Base-by-base conservation (phyloP, 92 coral and sea anemone species). In the Umimayanthus kanabou region DNA sequence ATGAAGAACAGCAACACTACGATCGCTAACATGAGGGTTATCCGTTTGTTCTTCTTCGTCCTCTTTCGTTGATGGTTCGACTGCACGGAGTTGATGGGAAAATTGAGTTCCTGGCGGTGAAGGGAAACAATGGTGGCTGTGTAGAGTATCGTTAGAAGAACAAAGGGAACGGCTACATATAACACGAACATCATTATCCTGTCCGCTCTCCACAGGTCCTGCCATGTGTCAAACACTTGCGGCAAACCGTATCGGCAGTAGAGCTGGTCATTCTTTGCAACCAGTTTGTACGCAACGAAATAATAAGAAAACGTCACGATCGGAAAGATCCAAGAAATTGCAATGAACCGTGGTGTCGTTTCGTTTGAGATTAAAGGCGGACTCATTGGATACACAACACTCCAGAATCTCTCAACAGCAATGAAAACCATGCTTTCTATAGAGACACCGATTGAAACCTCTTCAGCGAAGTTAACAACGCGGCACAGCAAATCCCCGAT, bases 201-300 rank as follows among this genome's bases (percentile, higher is more conserved):
- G 73, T 81, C 85, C 25, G 85, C 85, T 81, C 74, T 40, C 85
- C 85, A 81, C 23, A 81, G 64, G 74, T 81, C 85, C 39, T 81
- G 74, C 85, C 85, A 81, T 26, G 85, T 55, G 75, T 81, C 85
- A 25, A 81, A 81, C 3, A 81, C 26, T 26, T 81, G 74, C 67
- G 85, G 85, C 28, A 81, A 40, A 8, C 37, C 75, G 50, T 55
- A 81, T 26, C 64, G 72, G 57, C 85, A 81, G 57, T 64, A 65
- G 2, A 39, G 85, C 49, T 58, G 72, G 67, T 81, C 64, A 47
- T 81, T 22, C 43, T 64, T 81, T 42, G 5, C 45, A 42, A 42
- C 45, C 45, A 42, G 45, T 42, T 42, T 42, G 7, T 70, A 70
- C 0, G 74, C 37, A 23, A 30, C 74, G 33, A 70, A 70, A 33